Percentiles rank a stretch among this genome's conserved stretches.
Evolutionary conservation across 2,888 invertebrate species (phyloP).

Genomic region (Podabrus alpinus): DNA sequence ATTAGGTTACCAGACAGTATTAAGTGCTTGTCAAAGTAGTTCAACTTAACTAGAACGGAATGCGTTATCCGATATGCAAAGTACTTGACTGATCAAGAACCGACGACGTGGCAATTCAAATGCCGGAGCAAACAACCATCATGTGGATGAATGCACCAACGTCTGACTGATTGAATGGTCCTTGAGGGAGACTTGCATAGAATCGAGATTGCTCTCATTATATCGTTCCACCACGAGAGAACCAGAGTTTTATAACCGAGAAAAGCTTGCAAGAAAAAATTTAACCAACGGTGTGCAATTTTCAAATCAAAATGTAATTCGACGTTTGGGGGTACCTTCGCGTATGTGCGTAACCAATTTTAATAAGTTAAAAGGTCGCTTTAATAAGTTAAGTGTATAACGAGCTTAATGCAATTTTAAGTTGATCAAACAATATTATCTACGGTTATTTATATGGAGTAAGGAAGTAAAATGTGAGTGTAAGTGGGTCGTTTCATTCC

Average conservation of each 20-base stretch:
- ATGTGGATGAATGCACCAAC: conserved; percentile 1
- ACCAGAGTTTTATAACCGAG: neutral
- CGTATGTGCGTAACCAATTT: neutral
- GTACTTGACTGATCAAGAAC: conserved; percentile 18
- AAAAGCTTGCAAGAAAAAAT: neutral
- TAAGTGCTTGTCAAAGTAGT: neutral
- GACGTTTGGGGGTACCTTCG: neutral
- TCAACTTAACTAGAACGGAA: conserved; percentile 10
- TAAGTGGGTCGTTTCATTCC: conserved; percentile 22
- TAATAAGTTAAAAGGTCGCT: neutral
- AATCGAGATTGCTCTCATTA: conserved; percentile 4
- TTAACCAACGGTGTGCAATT: neutral
- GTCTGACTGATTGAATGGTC: conserved; percentile 15
- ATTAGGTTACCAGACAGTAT: neutral
- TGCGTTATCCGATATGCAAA: conserved; percentile 24
- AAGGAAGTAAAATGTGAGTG: conserved; percentile 8
- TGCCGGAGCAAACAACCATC: conserved; percentile 7
- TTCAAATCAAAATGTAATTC: neutral
- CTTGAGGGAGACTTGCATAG: conserved; percentile 19
- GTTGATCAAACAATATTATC: conserved; percentile 2
- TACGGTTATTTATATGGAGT: conserved; percentile 11
- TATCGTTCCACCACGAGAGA: neutral
- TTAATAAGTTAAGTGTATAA: neutral
- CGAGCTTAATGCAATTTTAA: neutral
- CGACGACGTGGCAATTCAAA: conserved; percentile 20